A percentile compares a stretch with the other conserved stretches of the same genome.
phyloP scores from a whole-genome alignment of 2,113 vertebrate species.

The Micronisus gabar region DNA sequence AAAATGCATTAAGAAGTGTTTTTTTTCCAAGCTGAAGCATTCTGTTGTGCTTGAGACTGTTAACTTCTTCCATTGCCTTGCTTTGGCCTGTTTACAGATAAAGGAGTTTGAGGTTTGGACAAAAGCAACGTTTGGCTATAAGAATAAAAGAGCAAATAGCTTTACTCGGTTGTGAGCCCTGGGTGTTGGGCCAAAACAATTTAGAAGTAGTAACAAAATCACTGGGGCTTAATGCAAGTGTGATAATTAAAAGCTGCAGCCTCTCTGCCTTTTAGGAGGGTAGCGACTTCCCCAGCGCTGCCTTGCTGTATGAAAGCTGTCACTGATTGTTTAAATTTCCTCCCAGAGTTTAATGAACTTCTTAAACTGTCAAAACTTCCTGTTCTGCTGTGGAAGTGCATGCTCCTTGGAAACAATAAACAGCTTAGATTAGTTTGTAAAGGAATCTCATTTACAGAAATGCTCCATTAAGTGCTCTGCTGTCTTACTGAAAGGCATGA shows the following conservation, averaged over 20 bases:
- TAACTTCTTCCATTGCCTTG: not conserved
- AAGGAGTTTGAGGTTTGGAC: conserved; percentile 49
- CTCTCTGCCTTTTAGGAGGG: not conserved
- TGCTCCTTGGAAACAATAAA: conserved; percentile 41
- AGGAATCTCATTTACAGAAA: conserved; percentile 18
- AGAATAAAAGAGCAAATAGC: conserved; percentile 5
- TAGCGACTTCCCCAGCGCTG: not conserved
- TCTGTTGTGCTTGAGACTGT: not conserved
- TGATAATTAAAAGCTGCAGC: conserved; percentile 65
- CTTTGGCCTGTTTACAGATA: conserved; percentile 13
- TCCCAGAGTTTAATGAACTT: conserved; percentile 59
- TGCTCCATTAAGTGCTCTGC: not conserved
- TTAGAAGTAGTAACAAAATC: conserved; percentile 32
- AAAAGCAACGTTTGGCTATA: not conserved
- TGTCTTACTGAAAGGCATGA: not conserved
- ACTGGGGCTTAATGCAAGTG: conserved; percentile 23
- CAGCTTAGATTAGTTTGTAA: conserved; percentile 17
- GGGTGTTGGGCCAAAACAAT: conserved; percentile 19
- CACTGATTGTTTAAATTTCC: conserved; percentile 47
- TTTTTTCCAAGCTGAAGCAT: not conserved
- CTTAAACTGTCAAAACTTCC: conserved; percentile 47
- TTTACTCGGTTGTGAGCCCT: conserved; percentile 1
- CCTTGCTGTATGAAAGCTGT: conserved; percentile 18
- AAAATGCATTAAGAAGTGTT: fast-evolving
- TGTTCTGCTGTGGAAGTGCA: conserved; percentile 43